phyloP scores from a whole-genome alignment of 2,888 invertebrate genomes.

The Drosophila lutescens region DNA sequence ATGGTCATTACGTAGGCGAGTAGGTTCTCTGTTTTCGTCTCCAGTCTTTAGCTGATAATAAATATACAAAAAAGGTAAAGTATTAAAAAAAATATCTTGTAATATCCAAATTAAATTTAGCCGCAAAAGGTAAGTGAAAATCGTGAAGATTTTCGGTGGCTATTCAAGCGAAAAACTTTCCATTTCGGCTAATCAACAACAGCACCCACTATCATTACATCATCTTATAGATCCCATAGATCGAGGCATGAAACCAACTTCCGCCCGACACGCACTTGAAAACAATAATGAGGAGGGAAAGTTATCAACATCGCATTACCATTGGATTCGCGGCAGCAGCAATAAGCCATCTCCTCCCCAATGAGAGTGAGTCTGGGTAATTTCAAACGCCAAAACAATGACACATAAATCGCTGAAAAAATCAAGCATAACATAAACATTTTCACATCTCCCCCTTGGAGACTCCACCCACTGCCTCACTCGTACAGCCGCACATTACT shows the following conservation, averaged over 20 bases:
- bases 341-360: conserved; percentile 16
- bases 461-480: conserved; percentile 17
- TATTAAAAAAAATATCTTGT: conserved; percentile 12
- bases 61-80: neutral
- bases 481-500: neutral
- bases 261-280: conserved; percentile 46
- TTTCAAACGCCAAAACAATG: conserved; percentile 71
- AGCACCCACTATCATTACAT: conserved; percentile 68
- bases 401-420: conserved; percentile 65
- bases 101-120: conserved; percentile 38
- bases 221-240: conserved; percentile 35
- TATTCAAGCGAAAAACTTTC: conserved; percentile 58
- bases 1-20: conserved; percentile 12
- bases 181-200: conserved; percentile 43
- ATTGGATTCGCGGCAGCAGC: conserved; percentile 29
- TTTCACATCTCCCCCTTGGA: conserved; percentile 38
- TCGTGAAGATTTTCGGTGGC: conserved; percentile 39
- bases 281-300: conserved; percentile 52
- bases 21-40: conserved; percentile 4
- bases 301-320: conserved; percentile 70
- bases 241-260: conserved; percentile 41
- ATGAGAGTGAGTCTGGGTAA: conserved; percentile 59
- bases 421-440: conserved; percentile 66
- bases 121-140: conserved; percentile 52
- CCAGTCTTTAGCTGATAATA: conserved; percentile 2